Percentiles rank a stretch among this genome's conserved stretches.
phyloP scores from a whole-genome alignment of 2,113 vertebrate species.

The Microcebus griseorufus region DNA sequence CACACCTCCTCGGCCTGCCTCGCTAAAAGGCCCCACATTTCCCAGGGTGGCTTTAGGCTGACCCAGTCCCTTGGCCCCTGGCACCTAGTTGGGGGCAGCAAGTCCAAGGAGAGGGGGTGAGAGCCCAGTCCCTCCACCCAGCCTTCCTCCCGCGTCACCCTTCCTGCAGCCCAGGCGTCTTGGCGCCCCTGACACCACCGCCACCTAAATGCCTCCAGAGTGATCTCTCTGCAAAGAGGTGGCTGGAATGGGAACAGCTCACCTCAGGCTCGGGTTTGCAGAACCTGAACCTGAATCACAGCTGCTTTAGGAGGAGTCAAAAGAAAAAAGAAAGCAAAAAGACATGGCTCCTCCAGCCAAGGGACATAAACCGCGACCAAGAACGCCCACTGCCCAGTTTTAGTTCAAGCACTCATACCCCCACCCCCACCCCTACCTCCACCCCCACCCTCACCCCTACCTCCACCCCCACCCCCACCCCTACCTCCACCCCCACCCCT shows the following conservation, averaged over 20 bases:
- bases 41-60: background rate
- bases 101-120: background rate
- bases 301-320: background rate
- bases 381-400: background rate
- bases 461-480: too few species aligned
- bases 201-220: background rate
- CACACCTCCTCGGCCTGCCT: background rate
- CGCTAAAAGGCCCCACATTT: background rate
- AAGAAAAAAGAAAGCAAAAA: background rate
- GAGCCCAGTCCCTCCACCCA: too few species aligned
- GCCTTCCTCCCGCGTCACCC: fast-evolving
- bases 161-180: background rate
- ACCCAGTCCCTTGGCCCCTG: background rate
- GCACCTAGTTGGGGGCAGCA: background rate
- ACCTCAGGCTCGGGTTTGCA: background rate
- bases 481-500: too few species aligned
- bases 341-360: background rate
- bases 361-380: background rate
- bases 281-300: background rate
- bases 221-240: background rate
- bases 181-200: background rate
- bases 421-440: too few species aligned
- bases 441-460: too few species aligned
- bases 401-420: too few species aligned
- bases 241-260: background rate